Evolutionary conservation across 2,113 vertebrate genomes (phyloP).

Genomic region (Arvicanthis niloticus): DNA sequence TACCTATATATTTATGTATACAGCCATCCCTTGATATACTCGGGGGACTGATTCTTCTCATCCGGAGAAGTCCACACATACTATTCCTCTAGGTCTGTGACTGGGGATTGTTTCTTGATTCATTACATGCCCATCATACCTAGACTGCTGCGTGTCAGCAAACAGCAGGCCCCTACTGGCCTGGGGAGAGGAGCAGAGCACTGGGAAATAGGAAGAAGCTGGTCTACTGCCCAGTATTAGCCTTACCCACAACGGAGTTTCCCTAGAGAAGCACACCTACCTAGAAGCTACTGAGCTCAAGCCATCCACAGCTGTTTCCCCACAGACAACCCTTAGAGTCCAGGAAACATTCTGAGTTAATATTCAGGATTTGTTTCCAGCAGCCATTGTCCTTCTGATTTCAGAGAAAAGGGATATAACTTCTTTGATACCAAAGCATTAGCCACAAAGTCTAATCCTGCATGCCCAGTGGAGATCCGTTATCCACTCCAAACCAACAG

Average conservation of each 20-base stretch:
- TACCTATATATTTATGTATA: background rate
- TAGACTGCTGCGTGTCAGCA: background rate
- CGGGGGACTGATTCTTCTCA: background rate
- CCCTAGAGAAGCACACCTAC: background rate
- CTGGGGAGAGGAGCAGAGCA: background rate
- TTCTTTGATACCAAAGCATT: background rate
- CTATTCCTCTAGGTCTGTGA: background rate
- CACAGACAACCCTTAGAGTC: background rate
- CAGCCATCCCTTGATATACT: background rate
- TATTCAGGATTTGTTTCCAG: background rate
- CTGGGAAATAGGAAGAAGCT: background rate
- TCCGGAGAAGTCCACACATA: background rate
- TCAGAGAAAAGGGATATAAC: background rate
- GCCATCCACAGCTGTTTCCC: background rate
- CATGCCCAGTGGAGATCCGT: background rate
- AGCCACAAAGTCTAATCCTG: background rate
- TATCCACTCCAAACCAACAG: background rate
- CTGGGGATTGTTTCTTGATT: background rate
- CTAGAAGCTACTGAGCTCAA: background rate
- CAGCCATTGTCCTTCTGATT: background rate
- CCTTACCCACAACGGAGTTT: background rate
- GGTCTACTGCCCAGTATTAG: background rate
- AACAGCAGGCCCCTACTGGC: background rate
- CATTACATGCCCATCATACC: no score
- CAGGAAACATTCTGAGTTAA: background rate